Base-by-base conservation (phyloP, 1,140 invertebrate genomes). In the Drosophila asahinai region DNA sequence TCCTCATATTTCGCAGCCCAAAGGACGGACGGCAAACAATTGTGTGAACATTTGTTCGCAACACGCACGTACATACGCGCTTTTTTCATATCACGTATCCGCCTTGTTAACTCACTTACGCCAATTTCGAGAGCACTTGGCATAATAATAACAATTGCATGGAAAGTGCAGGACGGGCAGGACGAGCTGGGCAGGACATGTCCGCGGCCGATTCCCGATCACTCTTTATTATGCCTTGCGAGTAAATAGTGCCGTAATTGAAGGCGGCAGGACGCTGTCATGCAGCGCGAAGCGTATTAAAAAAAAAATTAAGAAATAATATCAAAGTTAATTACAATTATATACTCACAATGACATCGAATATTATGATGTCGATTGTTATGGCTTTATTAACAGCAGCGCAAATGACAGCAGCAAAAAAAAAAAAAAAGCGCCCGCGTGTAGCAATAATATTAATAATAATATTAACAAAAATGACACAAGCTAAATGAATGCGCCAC, bases 281-380 rank as follows among this genome's bases (percentile, higher is more conserved):
- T 25, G 17, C 5, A 15, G n/a, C n/a, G 40, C 65, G n/a, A 27
- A n/a, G 30, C 33, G 33, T 36, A 33, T 43, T 49, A 48, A 52
- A 27, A 78, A 60, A 79, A 65, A 59, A 79, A 79, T 65, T 73
- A 80, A 80, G 65, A 80, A 73, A 73, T 79, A 61, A 79, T 80
- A 67, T 80, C 63, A 63, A 61, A 71, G 78, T 80, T 80, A 80
- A 80, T 80, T 80, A 80, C 78, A 80, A 80, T 80, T 80, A 80
- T 80, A 68, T 75, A 80, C 77, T 75, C 70, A 74, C 58, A 80
- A 80, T 80, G 78, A 80, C 77, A 80, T 67, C 77, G 63, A 80
- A 80, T 71, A 80, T 80, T 80, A 80, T 80, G 61, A 80, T 80
- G 78, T 80, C 70, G 77, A 80, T 80, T 80, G 78, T 80, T 80